Base-by-base conservation (phyloP, 2,888 invertebrate genomes). In the Anarsia innoxiella region DNA sequence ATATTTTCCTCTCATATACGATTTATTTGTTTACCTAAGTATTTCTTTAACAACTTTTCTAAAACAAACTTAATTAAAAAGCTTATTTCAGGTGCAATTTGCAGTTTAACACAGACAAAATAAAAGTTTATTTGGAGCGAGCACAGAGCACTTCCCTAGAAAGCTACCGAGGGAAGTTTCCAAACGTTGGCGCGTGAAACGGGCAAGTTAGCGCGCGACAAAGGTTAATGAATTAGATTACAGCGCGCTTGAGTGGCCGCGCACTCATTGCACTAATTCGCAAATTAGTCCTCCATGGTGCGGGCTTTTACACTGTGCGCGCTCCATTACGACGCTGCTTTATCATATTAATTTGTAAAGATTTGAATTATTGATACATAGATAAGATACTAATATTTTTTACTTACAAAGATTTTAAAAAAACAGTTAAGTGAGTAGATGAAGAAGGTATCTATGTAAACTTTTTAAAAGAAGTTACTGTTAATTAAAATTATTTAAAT, bases 161-260 rank as follows among this genome's bases (percentile, higher is more conserved):
- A 14, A 44, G 25, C 25, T 25, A 9, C 25, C 15, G 23, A 25
- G 10, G 13, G 14, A 48, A 42, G 45, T 43, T 46, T 46, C 37
- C 39, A 43, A 46, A 42, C 37, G 38, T 35, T 41, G 36, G 33
- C 38, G 53, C 50, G 50, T 42, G 50, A 48, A 53, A 50, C 51
- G 53, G 51, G 49, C 42, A 45, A 46, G 51, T 53, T 55, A 53
- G 56, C 29, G 50, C 53, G 57, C 62, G 66, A 66, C 67, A 72
- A 74, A 73, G 70, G 70, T 66, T 67, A 72, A 73, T 73, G 75
- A 78, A 80, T 76, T 68, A 64, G 66, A 77, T 80, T 69, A 64
- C 53, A 44, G 51, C 59, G 66, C 71, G 71, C 70, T 62, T 66
- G 74, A 78, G 75, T 75, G 77, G 65, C 59, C 56, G 55, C 56